A percentile compares a stretch with the other conserved stretches of the same genome.
Conservation (phyloP, 2,888 invertebrate genomes). For the Caenorhabditis panamensis region DNA sequence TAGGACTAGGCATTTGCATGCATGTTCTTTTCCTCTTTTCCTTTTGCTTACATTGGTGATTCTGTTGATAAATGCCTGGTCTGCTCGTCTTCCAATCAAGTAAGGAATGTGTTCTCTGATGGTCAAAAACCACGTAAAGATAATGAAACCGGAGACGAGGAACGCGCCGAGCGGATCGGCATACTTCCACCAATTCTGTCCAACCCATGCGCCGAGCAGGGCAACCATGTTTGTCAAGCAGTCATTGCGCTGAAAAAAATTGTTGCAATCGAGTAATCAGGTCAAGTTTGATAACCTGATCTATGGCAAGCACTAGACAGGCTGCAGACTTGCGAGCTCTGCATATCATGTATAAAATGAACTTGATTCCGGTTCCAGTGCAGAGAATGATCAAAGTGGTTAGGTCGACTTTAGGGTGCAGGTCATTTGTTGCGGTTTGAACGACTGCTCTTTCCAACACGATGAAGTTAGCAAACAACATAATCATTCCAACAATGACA, state of each 20-base stretch:
- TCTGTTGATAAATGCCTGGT: slow-evolving; percentile 70
- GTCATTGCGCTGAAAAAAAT: slow-evolving; percentile 81
- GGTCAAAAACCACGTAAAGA: slow-evolving; percentile 71
- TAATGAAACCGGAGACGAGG: slow-evolving; percentile 75
- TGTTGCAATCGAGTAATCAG: neutral
- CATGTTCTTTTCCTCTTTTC: neutral
- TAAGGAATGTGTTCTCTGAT: slow-evolving; percentile 73
- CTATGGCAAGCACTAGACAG: slow-evolving; percentile 81
- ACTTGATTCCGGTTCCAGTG: slow-evolving; percentile 69
- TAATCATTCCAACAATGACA: slow-evolving; percentile 82
- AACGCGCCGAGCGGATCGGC: slow-evolving; percentile 83
- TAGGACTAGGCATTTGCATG: neutral
- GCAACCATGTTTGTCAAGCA: slow-evolving; percentile 82
- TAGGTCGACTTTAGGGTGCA: slow-evolving; percentile 68
- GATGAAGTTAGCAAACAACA: slow-evolving; percentile 80
- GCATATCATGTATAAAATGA: slow-evolving; percentile 70
- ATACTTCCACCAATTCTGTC: slow-evolving; percentile 81
- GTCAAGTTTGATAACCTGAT: slow-evolving; percentile 73
- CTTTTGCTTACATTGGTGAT: slow-evolving; percentile 63
- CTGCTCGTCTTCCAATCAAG: slow-evolving; percentile 70
- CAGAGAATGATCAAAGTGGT: slow-evolving; percentile 66
- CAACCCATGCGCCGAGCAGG: slow-evolving; percentile 82
- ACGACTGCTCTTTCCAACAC: slow-evolving; percentile 82
- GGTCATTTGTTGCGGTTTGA: slow-evolving; percentile 74
- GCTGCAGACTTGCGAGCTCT: slow-evolving; percentile 62